Base-by-base conservation (phyloP, 2,113 vertebrate genomes). In the Geothlypis trichas region DNA sequence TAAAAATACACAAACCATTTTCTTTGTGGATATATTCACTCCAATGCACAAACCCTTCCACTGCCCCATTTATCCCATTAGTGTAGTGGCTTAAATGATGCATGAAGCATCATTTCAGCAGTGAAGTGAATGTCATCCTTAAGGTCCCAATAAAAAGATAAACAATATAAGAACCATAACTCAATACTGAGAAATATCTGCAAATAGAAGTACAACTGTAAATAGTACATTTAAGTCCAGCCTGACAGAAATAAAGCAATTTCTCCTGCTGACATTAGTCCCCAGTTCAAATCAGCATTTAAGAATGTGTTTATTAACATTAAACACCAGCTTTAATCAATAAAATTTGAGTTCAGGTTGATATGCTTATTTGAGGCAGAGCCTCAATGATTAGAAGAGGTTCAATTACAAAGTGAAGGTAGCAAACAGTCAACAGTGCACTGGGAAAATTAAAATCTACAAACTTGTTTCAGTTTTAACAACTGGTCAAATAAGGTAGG, bases 61-160 rank as follows among this genome's bases (percentile, higher is more conserved):
- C 49, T 84, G 77, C 78, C 91, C 87, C 81, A 95, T 90, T 95
- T 95, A 89, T 94, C 95, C 90, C 90, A 96, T 96, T 95, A 93
- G 82, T 66, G 46, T 80, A 73, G 74, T 33, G 71, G 27, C 46
- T 93, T 93, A 87, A 96, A 90, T 80, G 91, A 85, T 93, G 91
- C 84, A 95, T 89, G 63, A 93, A 79, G 52, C 84, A 62, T 39
- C 59, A 39, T 94, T 93, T 96, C 93, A 87, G 81, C 75, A 83
- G 63, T 39, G 63, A 95, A 47, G 83, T 86, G 65, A 96, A 94
- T 71, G 75, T 31, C 75, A 88, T 62, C 88, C 87, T 91, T 86
- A 93, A 87, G 85, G 80, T 84, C 15, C 27, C 75, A 93, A 55
- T 76, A 87, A 93, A 96, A 85, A 90, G 55, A 83, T 76, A 79